A percentile compares a stretch with the other conserved stretches of the same genome.
Evolutionary conservation across 2,797 vertebrate species (phyloP).

Genomic region (Acridotheres tristis): DNA sequence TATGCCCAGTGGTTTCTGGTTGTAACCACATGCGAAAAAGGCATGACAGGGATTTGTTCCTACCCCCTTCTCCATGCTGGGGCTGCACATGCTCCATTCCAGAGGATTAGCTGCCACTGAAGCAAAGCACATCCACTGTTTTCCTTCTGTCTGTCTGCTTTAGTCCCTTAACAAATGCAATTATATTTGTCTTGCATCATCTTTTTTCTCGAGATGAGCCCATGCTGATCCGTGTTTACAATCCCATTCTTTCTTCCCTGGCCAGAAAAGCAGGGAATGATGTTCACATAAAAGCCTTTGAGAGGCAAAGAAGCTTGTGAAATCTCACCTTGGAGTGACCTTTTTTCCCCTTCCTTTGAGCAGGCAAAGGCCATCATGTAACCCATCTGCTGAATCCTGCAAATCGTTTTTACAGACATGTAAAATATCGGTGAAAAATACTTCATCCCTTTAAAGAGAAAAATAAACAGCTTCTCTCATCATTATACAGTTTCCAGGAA

Average conservation of each 20-base stretch:
- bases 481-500: constrained; percentile 63
- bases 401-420: constrained; percentile 64
- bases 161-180: constrained; percentile 34
- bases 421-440: constrained; percentile 65
- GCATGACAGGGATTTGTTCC: not conserved
- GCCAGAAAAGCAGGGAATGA: not conserved
- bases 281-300: constrained; percentile 21
- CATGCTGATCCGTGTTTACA: constrained; percentile 39
- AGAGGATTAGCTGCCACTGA: not conserved
- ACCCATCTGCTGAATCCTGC: constrained; percentile 48
- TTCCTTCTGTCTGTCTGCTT: not conserved
- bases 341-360: not conserved
- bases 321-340: not conserved
- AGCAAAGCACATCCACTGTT: not conserved
- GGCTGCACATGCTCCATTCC: not conserved
- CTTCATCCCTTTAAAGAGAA: constrained; percentile 71
- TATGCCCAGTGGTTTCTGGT: not conserved
- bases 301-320: constrained; percentile 10
- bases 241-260: constrained; percentile 37
- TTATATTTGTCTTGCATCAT: constrained; percentile 54
- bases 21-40: not conserved
- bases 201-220: constrained; percentile 22
- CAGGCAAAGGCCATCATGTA: not conserved
- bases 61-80: not conserved
- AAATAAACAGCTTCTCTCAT: constrained; percentile 62